phyloP scores from a whole-genome alignment of 1,140 invertebrate species.

The Zaprionus inermis region DNA sequence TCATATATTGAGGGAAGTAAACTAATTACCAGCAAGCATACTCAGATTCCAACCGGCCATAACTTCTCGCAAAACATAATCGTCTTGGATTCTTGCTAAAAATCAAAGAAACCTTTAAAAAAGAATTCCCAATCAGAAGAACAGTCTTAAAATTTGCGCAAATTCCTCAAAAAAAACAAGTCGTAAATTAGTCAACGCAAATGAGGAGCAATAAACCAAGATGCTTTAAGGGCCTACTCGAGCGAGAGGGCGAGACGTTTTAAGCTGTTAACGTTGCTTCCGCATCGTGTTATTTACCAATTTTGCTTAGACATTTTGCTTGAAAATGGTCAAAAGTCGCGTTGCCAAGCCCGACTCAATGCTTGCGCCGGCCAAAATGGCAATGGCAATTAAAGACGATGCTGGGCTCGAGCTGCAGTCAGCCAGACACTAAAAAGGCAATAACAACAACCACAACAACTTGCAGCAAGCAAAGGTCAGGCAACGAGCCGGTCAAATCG shows the following conservation, averaged over 20 bases:
- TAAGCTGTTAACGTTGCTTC: constrained; percentile 34
- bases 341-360: constrained; percentile 19
- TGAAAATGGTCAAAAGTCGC: constrained; percentile 41
- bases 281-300: constrained; percentile 37
- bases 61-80: neutral
- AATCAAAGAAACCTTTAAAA: neutral
- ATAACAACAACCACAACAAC: constrained; percentile 23
- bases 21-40: too few relatives aligned
- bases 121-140: constrained; percentile 20
- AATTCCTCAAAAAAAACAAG: neutral
- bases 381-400: constrained; percentile 71
- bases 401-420: constrained; percentile 16
- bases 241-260: constrained; percentile 4
- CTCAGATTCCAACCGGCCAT: neutral
- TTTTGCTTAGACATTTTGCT: constrained; percentile 35
- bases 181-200: constrained; percentile 65
- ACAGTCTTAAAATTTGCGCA: neutral
- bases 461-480: constrained; percentile 60
- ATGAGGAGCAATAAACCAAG: constrained; percentile 1
- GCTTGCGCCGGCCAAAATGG: constrained; percentile 45
- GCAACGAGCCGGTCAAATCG: constrained; percentile 34
- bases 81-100: neutral
- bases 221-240: neutral
- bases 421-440: constrained; percentile 48
- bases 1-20: neutral